A percentile compares a stretch with the other conserved stretches of the same genome.
phyloP scores from a whole-genome alignment of 2,113 vertebrate genomes.

The Lepus americanus region DNA sequence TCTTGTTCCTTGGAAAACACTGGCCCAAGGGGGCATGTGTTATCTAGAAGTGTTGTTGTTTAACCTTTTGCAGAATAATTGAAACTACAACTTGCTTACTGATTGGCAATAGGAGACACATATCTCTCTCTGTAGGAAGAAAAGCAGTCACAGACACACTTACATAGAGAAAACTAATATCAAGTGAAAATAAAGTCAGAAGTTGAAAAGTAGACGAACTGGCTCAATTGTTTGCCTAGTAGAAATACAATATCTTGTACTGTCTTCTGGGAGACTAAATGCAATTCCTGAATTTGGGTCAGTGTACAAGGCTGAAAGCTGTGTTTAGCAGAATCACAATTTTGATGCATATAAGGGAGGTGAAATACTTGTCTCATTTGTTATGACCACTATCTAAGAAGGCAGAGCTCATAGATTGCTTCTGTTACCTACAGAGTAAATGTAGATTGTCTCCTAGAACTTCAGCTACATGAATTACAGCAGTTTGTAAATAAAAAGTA shows the following conservation, averaged over 20 bases:
- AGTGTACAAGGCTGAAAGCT: not conserved
- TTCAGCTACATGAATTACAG: constrained; percentile 16
- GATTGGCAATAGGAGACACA: constrained; percentile 30
- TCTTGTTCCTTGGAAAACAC: constrained; percentile 66
- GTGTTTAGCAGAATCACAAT: constrained; percentile 1
- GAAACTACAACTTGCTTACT: constrained; percentile 42
- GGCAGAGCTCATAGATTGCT: not conserved
- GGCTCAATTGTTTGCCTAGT: not conserved
- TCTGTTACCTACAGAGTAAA: constrained; percentile 51
- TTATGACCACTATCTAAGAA: not conserved
- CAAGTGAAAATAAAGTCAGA: constrained; percentile 51
- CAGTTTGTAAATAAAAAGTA: constrained; percentile 22
- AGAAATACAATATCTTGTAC: not conserved
- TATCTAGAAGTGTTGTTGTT: constrained; percentile 55
- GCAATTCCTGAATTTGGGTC: not conserved
- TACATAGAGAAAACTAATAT: not conserved
- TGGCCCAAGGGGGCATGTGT: not conserved
- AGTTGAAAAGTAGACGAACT: not conserved
- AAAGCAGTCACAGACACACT: not conserved
- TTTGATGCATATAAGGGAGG: not conserved
- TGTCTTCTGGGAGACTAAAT: not conserved
- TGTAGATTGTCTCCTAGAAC: constrained; percentile 59
- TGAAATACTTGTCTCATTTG: not conserved
- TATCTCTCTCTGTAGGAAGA: constrained; percentile 67
- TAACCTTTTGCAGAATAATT: constrained; percentile 30